Evolutionary conservation across 1,140 invertebrate genomes (phyloP), one percentile per base, ranked within the genome.

Genomic region (Melitaea cinxia): DNA sequence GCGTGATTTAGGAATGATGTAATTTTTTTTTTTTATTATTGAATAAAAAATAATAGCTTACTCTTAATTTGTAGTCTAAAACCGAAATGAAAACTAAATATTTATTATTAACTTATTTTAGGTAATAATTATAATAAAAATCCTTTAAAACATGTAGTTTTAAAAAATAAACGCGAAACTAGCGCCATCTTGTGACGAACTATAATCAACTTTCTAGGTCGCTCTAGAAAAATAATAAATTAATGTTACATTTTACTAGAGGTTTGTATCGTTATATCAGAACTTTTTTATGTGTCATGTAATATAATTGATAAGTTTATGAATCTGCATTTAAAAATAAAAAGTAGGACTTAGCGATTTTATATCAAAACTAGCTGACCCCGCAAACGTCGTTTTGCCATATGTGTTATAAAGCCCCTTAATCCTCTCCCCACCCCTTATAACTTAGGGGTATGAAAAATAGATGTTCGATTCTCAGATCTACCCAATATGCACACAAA

Each of bases 1-100:
- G 68, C 54, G 68, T 70, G 71, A 67, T 71, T 56, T 12, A 71
- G 59, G 12, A 14, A 14, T 4, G 12, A 1, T 47, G 4, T 12
- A 23, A 23, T 39, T 17, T 5, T 12, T 10, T 15, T 23, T 23
- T 23, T 2, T 15, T 39, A 39, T 21, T 12, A 1, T 15, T 2
- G 2, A n/a, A n/a, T 6, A 21, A 19, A 47, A 47, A 21, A 0
- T 47, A 4, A 7, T 4, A 4, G 26, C 3, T 7, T 33, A 33
- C 7, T 9, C 2, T 33, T 33, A 33, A 33, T 33, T n/a, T n/a
- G n/a, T n/a, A 47, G 12, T 47, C 4, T 1, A 52, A 52, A 30
- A 19, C 15, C 1, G 4, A 7, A 52, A 15, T 28, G 6, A 6
- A 4, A 26, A 33, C 6, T 10, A 33, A 33, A 33, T 6, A 33